phyloP scores from a whole-genome alignment of 1,140 invertebrate genomes.

The Rhopalosiphum padi region DNA sequence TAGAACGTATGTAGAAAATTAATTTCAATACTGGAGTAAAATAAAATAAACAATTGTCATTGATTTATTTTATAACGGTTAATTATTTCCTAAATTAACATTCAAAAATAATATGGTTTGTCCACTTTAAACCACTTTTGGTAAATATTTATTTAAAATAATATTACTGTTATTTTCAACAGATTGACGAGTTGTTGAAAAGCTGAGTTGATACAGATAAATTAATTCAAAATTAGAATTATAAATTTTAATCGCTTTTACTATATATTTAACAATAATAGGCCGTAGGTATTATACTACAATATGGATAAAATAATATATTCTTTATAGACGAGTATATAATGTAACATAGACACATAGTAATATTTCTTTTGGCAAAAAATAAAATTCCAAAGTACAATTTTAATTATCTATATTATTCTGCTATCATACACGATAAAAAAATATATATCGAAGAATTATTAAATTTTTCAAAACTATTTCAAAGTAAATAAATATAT shows the following conservation, averaged over 20 bases:
- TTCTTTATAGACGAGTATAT: neutral
- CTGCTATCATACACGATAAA: neutral
- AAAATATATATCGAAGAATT: neutral
- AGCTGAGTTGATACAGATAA: neutral
- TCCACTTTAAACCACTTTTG: neutral
- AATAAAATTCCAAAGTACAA: neutral
- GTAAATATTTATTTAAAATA: slow-evolving; percentile 4
- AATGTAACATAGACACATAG: too few relatives aligned
- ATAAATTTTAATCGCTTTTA: neutral
- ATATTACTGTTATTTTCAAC: neutral
- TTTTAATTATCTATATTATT: neutral
- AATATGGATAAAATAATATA: neutral
- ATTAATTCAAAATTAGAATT: neutral
- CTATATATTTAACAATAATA: neutral
- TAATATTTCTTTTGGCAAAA: neutral
- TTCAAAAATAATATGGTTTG: neutral
- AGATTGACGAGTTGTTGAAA: neutral
- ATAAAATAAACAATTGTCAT: too few relatives aligned
- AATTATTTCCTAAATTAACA: neutral
- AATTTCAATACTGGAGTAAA: neutral
- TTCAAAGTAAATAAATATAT: too few relatives aligned
- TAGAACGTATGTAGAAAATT: neutral
- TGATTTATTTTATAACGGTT: neutral
- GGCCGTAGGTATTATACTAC: neutral
- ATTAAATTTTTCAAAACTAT: too few relatives aligned